Base-by-base conservation (phyloP, 2,797 vertebrate species). In the Etheostoma perlongum region DNA sequence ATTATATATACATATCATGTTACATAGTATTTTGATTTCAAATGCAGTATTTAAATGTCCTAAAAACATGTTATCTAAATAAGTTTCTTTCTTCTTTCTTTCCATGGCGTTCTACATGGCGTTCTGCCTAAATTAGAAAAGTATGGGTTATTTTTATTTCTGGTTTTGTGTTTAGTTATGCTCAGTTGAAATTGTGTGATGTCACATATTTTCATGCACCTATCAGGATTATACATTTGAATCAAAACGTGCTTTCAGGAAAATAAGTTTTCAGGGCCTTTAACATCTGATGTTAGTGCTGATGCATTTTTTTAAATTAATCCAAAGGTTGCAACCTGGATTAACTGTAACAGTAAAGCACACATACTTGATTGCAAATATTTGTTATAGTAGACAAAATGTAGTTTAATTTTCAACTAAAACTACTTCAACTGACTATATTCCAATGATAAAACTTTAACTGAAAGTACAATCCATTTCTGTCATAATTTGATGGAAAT, bases 261-360 rank as follows among this genome's bases (percentile, higher is more conserved):
- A 40, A 40, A 40, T 40, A 8, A 40, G 40, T 11, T 40, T 40
- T 9, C 33, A 47, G 19, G 44, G 44, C n/a, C 23, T 40, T 66
- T 40, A 47, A 51, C n/a, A 16, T 57, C 36, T 52, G 30, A 52
- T 21, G 40, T 70, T 15, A 30, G 16, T 15, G 16, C 5, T 15
- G 2, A 62, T 66, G 36, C 33, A 0, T 1, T 6, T 15, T 57
- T 77, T 79, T 63, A 5, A 30, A 44, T 44, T 51, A 74, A 52
- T 76, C 36, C 62, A 55, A 63, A 49, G 18, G 60, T 30, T 1
- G 53, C 42, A 49, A 10, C 71, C 25, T 71, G 81, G 23, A 68
- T 47, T 58, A 48, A 44, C 58, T 67, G 16, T 47, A 60, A 21
- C 14, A 46, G 18, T 27, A 19, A 16, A 33, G 52, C 40, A 53